Evolutionary conservation across 1,140 invertebrate species (phyloP), one percentile per base, ranked within the genome.

Genomic region (Diabrotica undecimpunctata): DNA sequence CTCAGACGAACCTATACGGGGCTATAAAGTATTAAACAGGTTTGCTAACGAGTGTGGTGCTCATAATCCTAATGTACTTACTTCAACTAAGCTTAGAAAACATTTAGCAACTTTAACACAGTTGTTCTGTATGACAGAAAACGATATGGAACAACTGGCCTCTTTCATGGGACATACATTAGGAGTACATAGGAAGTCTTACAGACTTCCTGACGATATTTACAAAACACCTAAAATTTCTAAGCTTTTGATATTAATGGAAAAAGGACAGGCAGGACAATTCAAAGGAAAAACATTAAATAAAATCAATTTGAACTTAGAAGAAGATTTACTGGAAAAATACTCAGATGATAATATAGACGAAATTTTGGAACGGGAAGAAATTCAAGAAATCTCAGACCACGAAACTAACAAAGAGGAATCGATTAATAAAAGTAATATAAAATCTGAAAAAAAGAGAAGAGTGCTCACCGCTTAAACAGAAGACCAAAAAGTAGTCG

Each of bases 71-170:
- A 66, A 68, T 62, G 70, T 69, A 9, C 61, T 76, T 7, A 63
- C 74, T 5, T 66, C 70, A 12, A 78, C 72, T 39, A 57, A 63
- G 57, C 65, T 78, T 2, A 41, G 75, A 54, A 78, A 77, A 69
- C 72, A 77, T 71, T 68, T 77, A 56, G 75, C 75, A 5, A 77
- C 77, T 0, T 61, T 77, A 52, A 61, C 71, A 7, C 77, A 78
- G 68, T 54, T 78, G 12, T 74, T 77, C 52, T 71, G 25, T 64
- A 70, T 77, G 67, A 53, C 63, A 36, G 71, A 76, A 65, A 64
- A 64, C 50, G 74, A 77, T 12, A 53, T 75, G 8, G 74, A 76
- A 25, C 25, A 51, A 66, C 70, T 51, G 75, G 75, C 54, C 75
- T 74, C 73, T 46, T 46, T 46, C 11, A 46, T 46, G 75, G 66